Percentiles rank a stretch among this genome's conserved stretches.
phyloP scores from a whole-genome alignment of 2,113 vertebrate genomes.

The Elgaria multicarinata region DNA sequence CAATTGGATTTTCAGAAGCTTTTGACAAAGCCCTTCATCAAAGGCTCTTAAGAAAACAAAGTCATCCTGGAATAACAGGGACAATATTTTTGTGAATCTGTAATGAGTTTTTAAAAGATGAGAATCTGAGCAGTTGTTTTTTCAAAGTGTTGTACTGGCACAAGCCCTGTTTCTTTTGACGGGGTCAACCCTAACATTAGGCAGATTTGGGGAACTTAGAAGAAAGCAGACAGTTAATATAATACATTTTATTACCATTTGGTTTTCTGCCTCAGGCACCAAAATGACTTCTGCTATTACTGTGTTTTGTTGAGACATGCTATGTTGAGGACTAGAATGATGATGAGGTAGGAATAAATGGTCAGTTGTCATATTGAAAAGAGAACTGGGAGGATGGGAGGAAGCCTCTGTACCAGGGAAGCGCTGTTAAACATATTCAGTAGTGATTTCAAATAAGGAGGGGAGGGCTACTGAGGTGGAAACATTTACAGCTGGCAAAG shows the following conservation, averaged over 20 bases:
- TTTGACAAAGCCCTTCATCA: slow-evolving; percentile 24
- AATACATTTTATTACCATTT: background rate
- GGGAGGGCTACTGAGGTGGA: background rate
- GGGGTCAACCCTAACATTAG: background rate
- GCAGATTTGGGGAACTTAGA: background rate
- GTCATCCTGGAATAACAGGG: background rate
- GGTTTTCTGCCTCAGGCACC: background rate
- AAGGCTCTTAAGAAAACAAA: slow-evolving; percentile 27
- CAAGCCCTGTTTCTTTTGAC: background rate
- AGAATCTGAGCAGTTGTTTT: background rate
- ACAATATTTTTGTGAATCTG: background rate
- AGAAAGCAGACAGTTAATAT: background rate
- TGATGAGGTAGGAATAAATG: background rate
- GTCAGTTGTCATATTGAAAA: background rate
- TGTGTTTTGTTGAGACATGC: background rate
- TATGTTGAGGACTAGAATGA: background rate
- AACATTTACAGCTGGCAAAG: slow-evolving; percentile 4
- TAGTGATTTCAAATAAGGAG: background rate
- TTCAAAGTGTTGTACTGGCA: background rate
- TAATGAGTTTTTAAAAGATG: slow-evolving; percentile 10
- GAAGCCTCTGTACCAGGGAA: background rate
- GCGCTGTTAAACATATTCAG: background rate
- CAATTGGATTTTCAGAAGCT: slow-evolving; percentile 21
- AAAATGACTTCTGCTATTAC: background rate
- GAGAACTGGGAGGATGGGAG: background rate